Evolutionary conservation across 2,888 invertebrate genomes (phyloP).

Genomic region (Conistra vaccinii): DNA sequence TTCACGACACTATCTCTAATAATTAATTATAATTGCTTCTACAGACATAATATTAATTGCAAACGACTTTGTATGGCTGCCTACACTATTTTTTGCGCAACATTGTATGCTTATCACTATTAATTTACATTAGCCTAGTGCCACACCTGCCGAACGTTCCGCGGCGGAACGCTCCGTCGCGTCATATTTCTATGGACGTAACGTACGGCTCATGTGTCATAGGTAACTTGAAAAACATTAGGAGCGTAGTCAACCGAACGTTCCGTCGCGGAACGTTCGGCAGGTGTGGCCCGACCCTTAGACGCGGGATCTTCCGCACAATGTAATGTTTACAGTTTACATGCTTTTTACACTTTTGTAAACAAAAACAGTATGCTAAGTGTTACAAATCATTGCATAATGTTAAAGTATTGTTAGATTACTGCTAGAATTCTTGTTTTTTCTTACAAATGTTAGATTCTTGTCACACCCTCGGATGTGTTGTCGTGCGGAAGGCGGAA

Average conservation of each 20-base stretch:
- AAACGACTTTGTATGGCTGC: constrained; percentile 5
- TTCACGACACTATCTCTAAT: constrained; percentile 21
- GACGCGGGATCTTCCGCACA: neutral
- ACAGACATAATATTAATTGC: constrained; percentile 23
- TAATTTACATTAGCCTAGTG: constrained; percentile 28
- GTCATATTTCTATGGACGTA: too few relatives aligned
- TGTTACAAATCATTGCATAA: constrained; percentile 40
- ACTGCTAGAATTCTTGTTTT: constrained; percentile 10
- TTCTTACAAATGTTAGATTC: constrained; percentile 37
- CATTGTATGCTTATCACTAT: constrained; percentile 25
- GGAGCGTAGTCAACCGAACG: too few relatives aligned
- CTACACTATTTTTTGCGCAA: constrained; percentile 27
- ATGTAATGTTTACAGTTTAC: constrained; percentile 42
- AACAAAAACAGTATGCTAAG: constrained; percentile 26
- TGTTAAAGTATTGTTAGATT: constrained; percentile 15
- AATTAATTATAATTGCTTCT: constrained; percentile 13
- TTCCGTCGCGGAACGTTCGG: too few relatives aligned
- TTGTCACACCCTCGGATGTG: constrained; percentile 38
- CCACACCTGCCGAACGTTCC: too few relatives aligned
- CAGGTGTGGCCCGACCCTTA: too few relatives aligned
- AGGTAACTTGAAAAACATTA: too few relatives aligned
- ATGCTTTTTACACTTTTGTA: constrained; percentile 27
- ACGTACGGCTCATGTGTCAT: too few relatives aligned
- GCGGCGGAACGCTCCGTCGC: too few relatives aligned
- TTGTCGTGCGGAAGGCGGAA: constrained; percentile 47